Evolutionary conservation across 2,888 invertebrate species (phyloP).

Genomic region (Seira sanloemensis): DNA sequence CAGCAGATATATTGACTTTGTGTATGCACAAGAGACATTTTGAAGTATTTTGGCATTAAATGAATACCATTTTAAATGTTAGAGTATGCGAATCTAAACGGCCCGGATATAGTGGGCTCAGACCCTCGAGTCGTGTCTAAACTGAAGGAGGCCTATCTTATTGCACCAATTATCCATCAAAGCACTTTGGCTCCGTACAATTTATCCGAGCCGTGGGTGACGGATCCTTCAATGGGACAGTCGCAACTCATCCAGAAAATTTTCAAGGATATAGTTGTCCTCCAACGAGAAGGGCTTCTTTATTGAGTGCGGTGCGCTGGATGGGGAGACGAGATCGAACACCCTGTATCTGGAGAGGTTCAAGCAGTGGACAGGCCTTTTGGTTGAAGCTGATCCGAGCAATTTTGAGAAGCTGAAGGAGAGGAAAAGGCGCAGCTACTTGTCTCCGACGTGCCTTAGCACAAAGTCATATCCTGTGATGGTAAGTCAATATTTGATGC

Average conservation of each 20-base stretch:
- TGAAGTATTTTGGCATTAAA: too few relatives aligned
- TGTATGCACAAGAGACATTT: too few relatives aligned
- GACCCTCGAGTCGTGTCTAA: conserved; percentile 62
- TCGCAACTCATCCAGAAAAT: conserved; percentile 75
- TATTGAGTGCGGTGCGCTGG: conserved; percentile 79
- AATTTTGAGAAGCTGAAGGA: conserved; percentile 76
- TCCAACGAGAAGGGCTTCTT: conserved; percentile 76
- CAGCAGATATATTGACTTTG: background rate
- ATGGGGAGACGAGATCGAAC: conserved; percentile 79
- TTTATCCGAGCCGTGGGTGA: conserved; percentile 43
- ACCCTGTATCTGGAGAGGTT: conserved; percentile 77
- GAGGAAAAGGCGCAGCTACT: conserved; percentile 77
- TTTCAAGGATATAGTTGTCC: conserved; percentile 71
- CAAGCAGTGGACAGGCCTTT: conserved; percentile 77
- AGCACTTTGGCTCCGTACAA: conserved; percentile 50
- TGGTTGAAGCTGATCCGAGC: conserved; percentile 78
- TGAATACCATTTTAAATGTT: too few relatives aligned
- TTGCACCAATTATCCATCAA: conserved; percentile 32
- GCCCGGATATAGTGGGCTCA: conserved; percentile 64
- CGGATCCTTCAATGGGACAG: conserved; percentile 76
- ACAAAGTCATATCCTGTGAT: conserved; percentile 75
- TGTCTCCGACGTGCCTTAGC: conserved; percentile 78
- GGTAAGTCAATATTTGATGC: too few relatives aligned
- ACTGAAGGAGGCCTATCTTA: conserved; percentile 44
- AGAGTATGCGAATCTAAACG: conserved; percentile 69